Base-by-base conservation (phyloP, 2,113 vertebrate genomes). In the Theropithecus gelada region DNA sequence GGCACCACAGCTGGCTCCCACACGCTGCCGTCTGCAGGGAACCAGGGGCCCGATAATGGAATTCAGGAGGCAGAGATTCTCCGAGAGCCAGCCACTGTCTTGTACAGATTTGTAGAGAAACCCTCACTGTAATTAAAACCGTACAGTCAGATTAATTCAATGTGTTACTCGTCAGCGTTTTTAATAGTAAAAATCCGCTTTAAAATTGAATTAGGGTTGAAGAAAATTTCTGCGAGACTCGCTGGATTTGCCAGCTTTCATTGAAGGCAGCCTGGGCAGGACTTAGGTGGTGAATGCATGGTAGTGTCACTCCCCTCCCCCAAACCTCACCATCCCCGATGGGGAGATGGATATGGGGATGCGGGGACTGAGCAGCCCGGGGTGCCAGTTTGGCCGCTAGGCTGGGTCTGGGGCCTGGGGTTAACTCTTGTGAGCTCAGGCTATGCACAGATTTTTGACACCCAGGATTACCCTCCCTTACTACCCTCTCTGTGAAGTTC, bases 371-470 rank as follows among this genome's bases (percentile, higher is more conserved):
- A 59, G 64, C 61, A 0, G 23, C 35, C 2, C 0, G 1, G 75
- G 84, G 94, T 90, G 35, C 90, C 30, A 27, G n/a, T 92, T 45
- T 57, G 78, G 94, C 48, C 32, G 0, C 48, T 50, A 1, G 40
- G 55, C 25, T n/a, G 30, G 52, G 35, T 2, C 98, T 95, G 99
- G 99, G 98, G 99, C 99, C 94, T 99, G 99, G 82, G 99, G 99
- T 83, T 99, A 99, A 98, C 99, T 99, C 97, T 99, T 99, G 98
- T 99, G 99, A 98, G 99, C 99, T 93, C 98, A 99, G 68, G 99
- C 99, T 99, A 96, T 99, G 99, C 96, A 99, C 99, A 97, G 99
- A 99, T 97, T 99, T 99, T 97, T 99, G 99, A 98, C 99, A 99
- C 97, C 99, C 99, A 59, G 99, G 99, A 64, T 98, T 93, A 99